Evolutionary conservation across 2,797 vertebrate species (phyloP).

Genomic region (Eleutherodactylus coqui): DNA sequence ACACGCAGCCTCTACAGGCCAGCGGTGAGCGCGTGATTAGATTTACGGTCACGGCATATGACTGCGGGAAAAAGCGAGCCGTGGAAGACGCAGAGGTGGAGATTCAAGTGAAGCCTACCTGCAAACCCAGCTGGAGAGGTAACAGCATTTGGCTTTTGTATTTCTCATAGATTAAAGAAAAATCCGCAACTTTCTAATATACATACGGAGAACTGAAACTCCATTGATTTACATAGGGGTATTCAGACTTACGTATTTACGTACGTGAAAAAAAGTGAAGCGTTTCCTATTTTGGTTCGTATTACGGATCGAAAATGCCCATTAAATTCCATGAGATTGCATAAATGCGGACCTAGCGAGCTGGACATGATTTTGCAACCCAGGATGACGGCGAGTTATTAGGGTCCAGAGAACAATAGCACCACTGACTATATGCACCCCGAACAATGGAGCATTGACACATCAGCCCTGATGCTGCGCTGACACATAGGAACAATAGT

Average conservation of each 20-base stretch:
- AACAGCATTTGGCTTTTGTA: slow-evolving; percentile 53
- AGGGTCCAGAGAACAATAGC: neutral
- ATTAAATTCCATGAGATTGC: too few species aligned
- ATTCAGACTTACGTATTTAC: too few species aligned
- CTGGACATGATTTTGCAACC: too few species aligned
- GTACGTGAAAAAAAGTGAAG: too few species aligned
- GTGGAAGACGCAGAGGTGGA: slow-evolving; percentile 94
- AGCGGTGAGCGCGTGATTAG: slow-evolving; percentile 89
- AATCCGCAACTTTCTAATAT: neutral
- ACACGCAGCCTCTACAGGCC: slow-evolving; percentile 94
- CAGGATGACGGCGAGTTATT: neutral
- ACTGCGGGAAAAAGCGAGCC: slow-evolving; percentile 97
- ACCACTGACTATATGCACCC: neutral
- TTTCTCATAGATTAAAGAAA: neutral
- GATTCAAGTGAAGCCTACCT: slow-evolving; percentile 96
- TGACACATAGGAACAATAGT: neutral
- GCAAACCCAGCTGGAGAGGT: slow-evolving; percentile 98
- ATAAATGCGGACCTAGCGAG: too few species aligned
- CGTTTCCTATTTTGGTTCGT: too few species aligned
- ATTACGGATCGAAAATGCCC: too few species aligned
- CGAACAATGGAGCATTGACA: neutral
- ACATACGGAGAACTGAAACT: too few species aligned
- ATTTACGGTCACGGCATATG: slow-evolving; percentile 97
- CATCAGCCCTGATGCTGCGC: neutral
- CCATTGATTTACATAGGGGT: too few species aligned